A percentile compares a stretch with the other conserved stretches of the same genome.
Conservation (phyloP, 2,797 vertebrate species). For the Tiaroga cobitis region DNA sequence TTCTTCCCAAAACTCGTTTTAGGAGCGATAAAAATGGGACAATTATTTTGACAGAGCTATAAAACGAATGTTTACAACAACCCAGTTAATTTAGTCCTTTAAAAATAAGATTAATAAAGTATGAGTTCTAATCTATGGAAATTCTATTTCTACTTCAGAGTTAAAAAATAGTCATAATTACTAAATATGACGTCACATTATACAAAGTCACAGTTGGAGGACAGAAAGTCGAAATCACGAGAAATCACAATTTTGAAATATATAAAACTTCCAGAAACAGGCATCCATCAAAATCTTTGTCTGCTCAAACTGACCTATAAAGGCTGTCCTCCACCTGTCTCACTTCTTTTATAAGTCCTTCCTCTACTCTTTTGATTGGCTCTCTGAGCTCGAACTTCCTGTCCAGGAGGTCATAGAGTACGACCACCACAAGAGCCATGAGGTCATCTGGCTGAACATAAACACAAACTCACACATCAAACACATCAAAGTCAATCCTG, state of each 20-base stretch:
- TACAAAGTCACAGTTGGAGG: not conserved
- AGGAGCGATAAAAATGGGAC: not conserved
- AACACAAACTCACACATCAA: constrained; percentile 24
- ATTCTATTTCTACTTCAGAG: not conserved
- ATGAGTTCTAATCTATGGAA: not conserved
- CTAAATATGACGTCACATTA: not conserved
- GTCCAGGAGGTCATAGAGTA: constrained; percentile 92
- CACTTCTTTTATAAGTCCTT: constrained; percentile 79
- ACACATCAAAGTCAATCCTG: constrained; percentile 7
- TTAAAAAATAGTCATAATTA: not conserved
- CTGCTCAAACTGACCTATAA: constrained; percentile 74
- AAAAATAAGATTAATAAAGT: not conserved
- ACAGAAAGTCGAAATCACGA: not conserved
- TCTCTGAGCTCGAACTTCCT: constrained; percentile 80
- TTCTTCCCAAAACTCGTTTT: not conserved
- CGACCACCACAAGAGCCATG: constrained; percentile 89
- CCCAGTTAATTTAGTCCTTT: not conserved
- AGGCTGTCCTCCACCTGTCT: constrained; percentile 82
- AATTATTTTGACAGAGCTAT: too few species aligned
- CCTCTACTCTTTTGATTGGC: constrained; percentile 64
- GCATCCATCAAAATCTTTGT: not conserved
- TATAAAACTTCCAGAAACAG: not conserved
- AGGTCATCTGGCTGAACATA: constrained; percentile 80
- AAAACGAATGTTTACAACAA: not conserved
- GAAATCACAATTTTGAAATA: not conserved